phyloP scores from a whole-genome alignment of 2,113 vertebrate genomes.

The Oplegnathus fasciatus region DNA sequence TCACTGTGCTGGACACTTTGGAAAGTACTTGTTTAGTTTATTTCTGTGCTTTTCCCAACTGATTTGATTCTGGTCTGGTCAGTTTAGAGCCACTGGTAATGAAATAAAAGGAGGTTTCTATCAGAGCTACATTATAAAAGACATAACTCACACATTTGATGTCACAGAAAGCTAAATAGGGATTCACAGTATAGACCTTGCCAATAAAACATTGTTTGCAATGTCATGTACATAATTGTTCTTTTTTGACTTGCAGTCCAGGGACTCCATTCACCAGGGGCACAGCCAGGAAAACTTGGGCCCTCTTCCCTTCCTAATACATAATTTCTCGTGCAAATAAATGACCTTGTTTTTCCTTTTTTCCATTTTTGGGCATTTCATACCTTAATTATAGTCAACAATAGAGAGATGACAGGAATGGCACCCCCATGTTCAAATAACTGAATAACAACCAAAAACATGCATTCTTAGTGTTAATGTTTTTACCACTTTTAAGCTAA shows the following conservation, averaged over 20 bases:
- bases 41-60: background rate
- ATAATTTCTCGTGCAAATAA: background rate
- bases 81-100: slow-evolving; percentile 1
- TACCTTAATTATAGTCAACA: background rate
- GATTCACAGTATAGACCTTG: background rate
- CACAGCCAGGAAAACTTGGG: background rate
- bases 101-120: slow-evolving; percentile 13
- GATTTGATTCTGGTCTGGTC: background rate
- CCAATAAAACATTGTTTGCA: background rate
- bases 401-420: background rate
- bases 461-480: background rate
- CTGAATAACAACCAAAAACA: background rate
- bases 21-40: slow-evolving; percentile 5
- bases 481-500: background rate
- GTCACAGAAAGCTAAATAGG: background rate
- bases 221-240: background rate
- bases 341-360: background rate
- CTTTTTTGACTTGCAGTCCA: no score
- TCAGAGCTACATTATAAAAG: background rate
- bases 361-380: background rate
- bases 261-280: background rate
- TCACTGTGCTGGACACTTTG: background rate
- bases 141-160: background rate
- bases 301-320: background rate
- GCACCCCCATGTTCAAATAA: background rate